Percentiles rank a stretch among this genome's conserved stretches.
phyloP scores from a whole-genome alignment of 2,888 invertebrate genomes.

The Spodoptera exigua region DNA sequence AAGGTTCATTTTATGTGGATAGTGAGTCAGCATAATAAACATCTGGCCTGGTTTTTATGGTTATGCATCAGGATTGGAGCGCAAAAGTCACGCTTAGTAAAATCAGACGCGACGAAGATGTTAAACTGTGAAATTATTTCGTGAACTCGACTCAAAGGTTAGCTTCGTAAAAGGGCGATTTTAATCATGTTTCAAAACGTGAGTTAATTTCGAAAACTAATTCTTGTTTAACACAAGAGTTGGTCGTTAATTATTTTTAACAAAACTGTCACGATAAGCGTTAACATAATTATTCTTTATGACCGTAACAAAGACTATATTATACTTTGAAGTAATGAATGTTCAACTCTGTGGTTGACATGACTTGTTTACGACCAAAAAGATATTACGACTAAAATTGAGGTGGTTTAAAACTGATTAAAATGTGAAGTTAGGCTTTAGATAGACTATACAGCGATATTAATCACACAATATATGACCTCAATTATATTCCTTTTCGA shows the following conservation, averaged over 20 bases:
- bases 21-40: constrained; percentile 81
- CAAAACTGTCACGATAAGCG: constrained; percentile 13
- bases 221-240: constrained; percentile 24
- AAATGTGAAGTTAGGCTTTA: too few species aligned
- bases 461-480: too few species aligned
- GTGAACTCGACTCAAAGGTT: constrained; percentile 35
- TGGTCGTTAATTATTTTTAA: constrained; percentile 23
- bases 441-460: too few species aligned
- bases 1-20: constrained; percentile 57
- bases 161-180: constrained; percentile 21
- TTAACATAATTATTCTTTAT: constrained; percentile 5
- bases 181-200: constrained; percentile 23
- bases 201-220: constrained; percentile 19
- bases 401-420: too few species aligned
- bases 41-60: constrained; percentile 75
- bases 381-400: too few species aligned
- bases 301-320: constrained; percentile 2
- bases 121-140: constrained; percentile 54
- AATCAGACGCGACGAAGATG: constrained; percentile 26
- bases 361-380: too few species aligned
- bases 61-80: constrained; percentile 68
- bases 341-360: neutral
- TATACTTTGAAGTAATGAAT: constrained; percentile 4
- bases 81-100: constrained; percentile 67
- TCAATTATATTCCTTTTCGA: too few species aligned